Evolutionary conservation across 2,888 invertebrate genomes (phyloP).

Genomic region (Hemaris fuciformis): DNA sequence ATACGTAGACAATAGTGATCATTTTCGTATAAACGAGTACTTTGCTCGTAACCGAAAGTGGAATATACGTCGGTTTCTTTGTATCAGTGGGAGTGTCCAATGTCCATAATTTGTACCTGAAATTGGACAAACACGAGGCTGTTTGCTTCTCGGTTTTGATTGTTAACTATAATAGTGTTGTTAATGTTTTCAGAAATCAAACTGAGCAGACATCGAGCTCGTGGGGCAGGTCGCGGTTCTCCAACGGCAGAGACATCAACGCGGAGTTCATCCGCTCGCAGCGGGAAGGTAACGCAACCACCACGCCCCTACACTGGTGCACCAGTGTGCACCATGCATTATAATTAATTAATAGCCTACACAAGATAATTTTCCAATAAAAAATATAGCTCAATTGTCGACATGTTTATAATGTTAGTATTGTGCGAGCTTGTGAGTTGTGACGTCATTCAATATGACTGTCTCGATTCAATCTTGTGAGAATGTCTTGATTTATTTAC

Average conservation of each 20-base stretch:
- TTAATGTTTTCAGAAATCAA: background rate
- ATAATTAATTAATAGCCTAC: background rate
- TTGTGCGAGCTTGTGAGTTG: background rate
- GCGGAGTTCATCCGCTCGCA: constrained; percentile 70
- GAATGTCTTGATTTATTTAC: background rate
- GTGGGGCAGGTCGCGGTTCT: constrained; percentile 70
- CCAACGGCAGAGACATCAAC: constrained; percentile 70
- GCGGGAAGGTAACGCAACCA: constrained; percentile 52
- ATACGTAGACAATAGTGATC: too few species aligned
- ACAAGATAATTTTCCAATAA: too few species aligned
- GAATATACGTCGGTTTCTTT: too few species aligned
- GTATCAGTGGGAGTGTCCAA: too few species aligned
- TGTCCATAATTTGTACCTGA: too few species aligned
- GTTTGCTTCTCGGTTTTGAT: too few species aligned
- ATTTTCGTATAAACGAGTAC: too few species aligned
- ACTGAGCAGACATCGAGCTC: constrained; percentile 39
- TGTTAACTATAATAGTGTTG: background rate
- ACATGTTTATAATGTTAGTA: background rate
- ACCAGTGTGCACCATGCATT: too few species aligned
- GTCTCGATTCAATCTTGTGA: background rate
- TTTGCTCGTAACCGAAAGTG: too few species aligned
- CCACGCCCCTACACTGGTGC: too few species aligned
- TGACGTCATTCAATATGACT: background rate
- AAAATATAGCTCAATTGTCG: background rate
- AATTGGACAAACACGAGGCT: too few species aligned